These are phyloP conservation scores for Atherinomorus stipes DNA, from an alignment of 2,113 vertebrate genomes.

Conservation along the genomic window DNA sequence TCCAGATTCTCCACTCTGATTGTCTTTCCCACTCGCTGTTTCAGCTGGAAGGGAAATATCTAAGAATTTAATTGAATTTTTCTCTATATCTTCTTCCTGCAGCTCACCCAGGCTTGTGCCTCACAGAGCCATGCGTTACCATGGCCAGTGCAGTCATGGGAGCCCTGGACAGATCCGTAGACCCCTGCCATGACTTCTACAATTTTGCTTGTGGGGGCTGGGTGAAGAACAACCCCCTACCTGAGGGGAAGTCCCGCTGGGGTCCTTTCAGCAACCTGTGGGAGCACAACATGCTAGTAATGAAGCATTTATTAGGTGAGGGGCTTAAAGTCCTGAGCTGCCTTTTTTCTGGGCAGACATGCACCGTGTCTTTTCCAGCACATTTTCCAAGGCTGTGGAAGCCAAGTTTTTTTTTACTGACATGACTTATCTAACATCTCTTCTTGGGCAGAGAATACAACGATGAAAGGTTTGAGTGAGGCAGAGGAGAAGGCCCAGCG, in stretches of 20 bases:
- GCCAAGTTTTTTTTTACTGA: neutral
- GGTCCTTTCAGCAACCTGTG: constrained; percentile 95
- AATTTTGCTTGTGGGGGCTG: constrained; percentile 93
- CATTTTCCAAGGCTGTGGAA: neutral
- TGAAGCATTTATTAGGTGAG: constrained; percentile 94
- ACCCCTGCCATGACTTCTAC: constrained; percentile 96
- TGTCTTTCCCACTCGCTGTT: constrained; percentile 6
- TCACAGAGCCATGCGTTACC: constrained; percentile 89
- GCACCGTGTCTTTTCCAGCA: neutral
- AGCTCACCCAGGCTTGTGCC: constrained; percentile 84
- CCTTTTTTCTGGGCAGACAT: neutral
- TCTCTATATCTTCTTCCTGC: neutral
- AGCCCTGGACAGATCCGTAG: constrained; percentile 87
- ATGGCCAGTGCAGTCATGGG: constrained; percentile 89
- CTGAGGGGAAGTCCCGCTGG: constrained; percentile 95
- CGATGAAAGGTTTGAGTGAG: constrained; percentile 83
- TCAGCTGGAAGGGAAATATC: neutral
- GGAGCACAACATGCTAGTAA: constrained; percentile 95
- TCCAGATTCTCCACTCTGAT: constrained; percentile 7
- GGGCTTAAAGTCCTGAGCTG: neutral
- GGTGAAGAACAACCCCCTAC: constrained; percentile 93
- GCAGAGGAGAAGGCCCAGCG: constrained; percentile 92
- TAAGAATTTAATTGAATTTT: neutral
- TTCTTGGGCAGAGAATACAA: constrained; percentile 87
- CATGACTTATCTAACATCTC: neutral